phyloP scores from a whole-genome alignment of 2,113 vertebrate species.

The Tympanuchus pallidicinctus region DNA sequence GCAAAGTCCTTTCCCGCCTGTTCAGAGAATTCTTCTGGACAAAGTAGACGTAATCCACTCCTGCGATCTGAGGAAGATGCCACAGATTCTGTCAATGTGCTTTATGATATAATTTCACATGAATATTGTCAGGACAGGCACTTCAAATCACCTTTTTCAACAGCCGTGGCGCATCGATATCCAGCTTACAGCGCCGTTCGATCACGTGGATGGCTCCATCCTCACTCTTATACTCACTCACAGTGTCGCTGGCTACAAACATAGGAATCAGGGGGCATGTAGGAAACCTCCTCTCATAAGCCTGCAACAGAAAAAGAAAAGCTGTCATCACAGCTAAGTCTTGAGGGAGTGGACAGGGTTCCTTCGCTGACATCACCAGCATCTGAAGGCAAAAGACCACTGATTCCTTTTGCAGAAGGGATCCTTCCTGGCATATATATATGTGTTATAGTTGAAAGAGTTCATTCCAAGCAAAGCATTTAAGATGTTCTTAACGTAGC shows the following conservation, averaged over 20 bases:
- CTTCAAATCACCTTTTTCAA: slow-evolving; percentile 87
- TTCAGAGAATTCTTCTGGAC: slow-evolving; percentile 95
- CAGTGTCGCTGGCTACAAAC: slow-evolving; percentile 92
- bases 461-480: not conserved
- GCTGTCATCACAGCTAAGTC: not conserved
- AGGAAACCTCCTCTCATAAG: slow-evolving; percentile 93
- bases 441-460: not conserved
- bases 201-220: slow-evolving; percentile 84
- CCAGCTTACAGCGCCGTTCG: slow-evolving; percentile 91
- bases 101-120: no score
- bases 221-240: slow-evolving; percentile 86
- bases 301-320: slow-evolving; percentile 73
- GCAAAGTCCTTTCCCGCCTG: slow-evolving; percentile 89
- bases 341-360: fast-evolving
- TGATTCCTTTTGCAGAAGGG: not conserved
- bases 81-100: not conserved
- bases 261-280: slow-evolving; percentile 93
- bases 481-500: not conserved
- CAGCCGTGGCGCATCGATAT: slow-evolving; percentile 92
- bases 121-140: not conserved
- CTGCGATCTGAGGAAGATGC: slow-evolving; percentile 84
- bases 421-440: not conserved
- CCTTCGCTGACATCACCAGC: fast-evolving
- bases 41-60: slow-evolving; percentile 97
- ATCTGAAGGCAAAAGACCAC: not conserved